Conservation (phyloP, 2,797 vertebrate species). For the Hafferia zeledoni region DNA sequence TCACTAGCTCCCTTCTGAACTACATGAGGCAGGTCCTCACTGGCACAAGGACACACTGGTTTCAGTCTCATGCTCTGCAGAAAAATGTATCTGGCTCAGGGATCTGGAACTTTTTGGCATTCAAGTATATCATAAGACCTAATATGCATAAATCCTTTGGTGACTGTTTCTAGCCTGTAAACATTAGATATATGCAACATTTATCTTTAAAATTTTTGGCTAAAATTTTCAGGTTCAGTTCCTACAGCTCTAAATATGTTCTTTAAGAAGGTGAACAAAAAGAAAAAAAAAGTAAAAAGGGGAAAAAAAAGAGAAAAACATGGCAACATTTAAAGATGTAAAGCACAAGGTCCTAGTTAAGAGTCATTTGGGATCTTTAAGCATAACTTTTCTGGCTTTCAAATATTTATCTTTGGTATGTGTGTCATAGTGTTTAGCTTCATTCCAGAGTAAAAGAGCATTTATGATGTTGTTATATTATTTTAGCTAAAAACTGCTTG, state of each 20-base stretch:
- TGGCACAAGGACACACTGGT: not conserved
- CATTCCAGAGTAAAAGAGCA: not conserved
- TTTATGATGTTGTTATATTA: not conserved
- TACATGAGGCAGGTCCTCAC: not conserved
- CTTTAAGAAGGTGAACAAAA: not conserved
- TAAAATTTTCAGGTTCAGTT: not conserved
- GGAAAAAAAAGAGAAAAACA: rapidly evolving
- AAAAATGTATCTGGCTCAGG: not conserved
- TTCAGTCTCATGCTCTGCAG: not conserved
- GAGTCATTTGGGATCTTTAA: not conserved
- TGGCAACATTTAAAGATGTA: not conserved
- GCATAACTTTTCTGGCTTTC: not conserved
- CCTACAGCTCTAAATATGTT: not conserved
- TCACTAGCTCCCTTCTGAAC: not conserved
- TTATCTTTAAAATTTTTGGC: not conserved
- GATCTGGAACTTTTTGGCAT: not conserved
- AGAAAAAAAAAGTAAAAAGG: too few species aligned
- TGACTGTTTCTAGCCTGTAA: not conserved
- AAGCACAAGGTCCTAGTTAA: not conserved
- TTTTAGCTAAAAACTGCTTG: not conserved
- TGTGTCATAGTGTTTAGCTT: not conserved
- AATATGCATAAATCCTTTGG: not conserved
- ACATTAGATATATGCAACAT: not conserved
- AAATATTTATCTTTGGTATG: not conserved
- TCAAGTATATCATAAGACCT: not conserved